phyloP scores from a whole-genome alignment of 2,113 vertebrate genomes.

The Python bivittatus region DNA sequence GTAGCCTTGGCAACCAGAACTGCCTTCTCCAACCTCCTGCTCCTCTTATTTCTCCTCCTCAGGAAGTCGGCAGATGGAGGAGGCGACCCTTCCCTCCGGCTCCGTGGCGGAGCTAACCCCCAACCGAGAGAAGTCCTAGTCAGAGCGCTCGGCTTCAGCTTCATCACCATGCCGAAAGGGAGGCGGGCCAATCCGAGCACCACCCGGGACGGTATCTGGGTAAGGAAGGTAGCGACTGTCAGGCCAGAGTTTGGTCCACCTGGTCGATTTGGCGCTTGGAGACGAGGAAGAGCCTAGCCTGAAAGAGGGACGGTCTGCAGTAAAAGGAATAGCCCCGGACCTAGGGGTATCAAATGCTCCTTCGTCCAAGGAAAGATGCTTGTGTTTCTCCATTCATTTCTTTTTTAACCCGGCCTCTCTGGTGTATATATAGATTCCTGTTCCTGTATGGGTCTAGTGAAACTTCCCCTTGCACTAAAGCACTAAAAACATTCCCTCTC shows the following conservation, averaged over 20 bases:
- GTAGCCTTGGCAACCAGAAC: background rate
- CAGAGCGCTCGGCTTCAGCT: accelerated
- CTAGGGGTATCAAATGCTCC: background rate
- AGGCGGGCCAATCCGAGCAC: slow-evolving; percentile 40
- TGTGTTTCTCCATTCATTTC: background rate
- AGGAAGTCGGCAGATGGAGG: no score
- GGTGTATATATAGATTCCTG: background rate
- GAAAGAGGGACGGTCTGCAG: background rate
- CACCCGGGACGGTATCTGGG: slow-evolving; percentile 72
- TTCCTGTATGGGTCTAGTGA: no score
- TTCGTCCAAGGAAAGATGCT: background rate
- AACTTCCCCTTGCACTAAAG: background rate
- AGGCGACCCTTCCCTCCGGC: background rate
- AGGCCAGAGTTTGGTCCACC: background rate
- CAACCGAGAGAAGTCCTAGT: background rate
- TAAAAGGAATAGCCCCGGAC: background rate
- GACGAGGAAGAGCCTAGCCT: background rate
- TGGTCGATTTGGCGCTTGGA: background rate
- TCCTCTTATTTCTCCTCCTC: background rate
- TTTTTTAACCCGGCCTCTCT: background rate
- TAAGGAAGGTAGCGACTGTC: slow-evolving; percentile 52
- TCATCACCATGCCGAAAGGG: slow-evolving; percentile 70
- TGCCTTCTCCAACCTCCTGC: background rate
- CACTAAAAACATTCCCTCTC: background rate
- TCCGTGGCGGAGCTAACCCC: background rate